A percentile compares a stretch with the other conserved stretches of the same genome.
Evolutionary conservation across 2,888 invertebrate species (phyloP).

Genomic region (Platycheirus rosarum): DNA sequence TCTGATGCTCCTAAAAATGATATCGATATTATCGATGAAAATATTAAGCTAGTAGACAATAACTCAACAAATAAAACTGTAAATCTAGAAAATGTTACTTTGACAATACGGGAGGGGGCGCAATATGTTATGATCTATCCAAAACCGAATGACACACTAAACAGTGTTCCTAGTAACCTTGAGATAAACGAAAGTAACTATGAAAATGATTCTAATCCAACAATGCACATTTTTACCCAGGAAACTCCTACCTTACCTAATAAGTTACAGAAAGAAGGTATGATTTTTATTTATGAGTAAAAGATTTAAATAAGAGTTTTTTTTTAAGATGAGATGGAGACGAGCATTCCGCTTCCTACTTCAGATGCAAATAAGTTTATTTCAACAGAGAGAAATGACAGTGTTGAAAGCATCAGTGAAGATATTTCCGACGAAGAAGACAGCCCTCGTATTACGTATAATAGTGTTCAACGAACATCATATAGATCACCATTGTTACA

Average conservation of each 20-base stretch:
- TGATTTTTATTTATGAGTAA: not conserved
- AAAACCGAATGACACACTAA: slow-evolving; percentile 53
- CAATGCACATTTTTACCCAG: not conserved
- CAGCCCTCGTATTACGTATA: slow-evolving; percentile 47
- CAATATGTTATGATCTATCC: slow-evolving; percentile 70
- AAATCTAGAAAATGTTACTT: slow-evolving; percentile 74
- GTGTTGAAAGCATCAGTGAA: no score
- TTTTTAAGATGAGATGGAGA: no score
- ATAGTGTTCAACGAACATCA: slow-evolving; percentile 75
- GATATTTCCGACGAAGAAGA: slow-evolving; percentile 47
- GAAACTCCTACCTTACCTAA: not conserved
- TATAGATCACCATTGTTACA: slow-evolving; percentile 78
- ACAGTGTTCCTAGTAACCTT: slow-evolving; percentile 40
- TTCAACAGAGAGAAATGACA: not conserved
- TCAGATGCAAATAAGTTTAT: no score
- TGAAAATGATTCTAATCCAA: not conserved
- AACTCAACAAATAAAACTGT: slow-evolving; percentile 41
- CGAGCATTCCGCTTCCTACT: no score
- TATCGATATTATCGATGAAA: slow-evolving; percentile 17
- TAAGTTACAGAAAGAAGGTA: slow-evolving; percentile 7
- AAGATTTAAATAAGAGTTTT: no score
- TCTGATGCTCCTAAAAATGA: slow-evolving; percentile 3
- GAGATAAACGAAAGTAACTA: slow-evolving; percentile 22
- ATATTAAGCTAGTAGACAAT: not conserved
- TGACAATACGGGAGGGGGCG: slow-evolving; percentile 76